Percentiles rank a stretch among this genome's conserved stretches.
Conservation (phyloP, 2,888 invertebrate genomes). For the Heliconius sara region DNA sequence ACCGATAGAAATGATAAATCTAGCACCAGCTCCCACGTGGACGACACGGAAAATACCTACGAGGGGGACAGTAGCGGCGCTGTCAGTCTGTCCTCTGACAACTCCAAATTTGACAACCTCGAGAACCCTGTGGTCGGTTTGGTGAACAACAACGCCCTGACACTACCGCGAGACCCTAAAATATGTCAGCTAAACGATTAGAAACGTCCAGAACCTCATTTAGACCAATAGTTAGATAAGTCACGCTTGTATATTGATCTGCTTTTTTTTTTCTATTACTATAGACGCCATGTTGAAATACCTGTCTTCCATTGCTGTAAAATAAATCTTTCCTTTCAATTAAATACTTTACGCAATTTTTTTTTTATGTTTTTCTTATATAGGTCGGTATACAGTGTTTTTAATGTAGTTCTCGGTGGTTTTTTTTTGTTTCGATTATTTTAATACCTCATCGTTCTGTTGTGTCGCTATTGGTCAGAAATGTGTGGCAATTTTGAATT, state of each 20-base stretch:
- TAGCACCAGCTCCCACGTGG: conserved; percentile 74
- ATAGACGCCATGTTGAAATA: conserved; percentile 7
- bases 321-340: not conserved
- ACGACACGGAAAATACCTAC: conserved; percentile 75
- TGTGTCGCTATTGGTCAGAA: conserved; percentile 38
- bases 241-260: conserved; percentile 31
- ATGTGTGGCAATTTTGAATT: conserved; percentile 13
- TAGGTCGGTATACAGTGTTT: conserved; percentile 20
- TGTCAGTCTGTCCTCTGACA: conserved; percentile 77
- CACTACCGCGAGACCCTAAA: conserved; percentile 65
- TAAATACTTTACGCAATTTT: not conserved
- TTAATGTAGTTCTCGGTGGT: conserved; percentile 23
- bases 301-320: conserved; percentile 9
- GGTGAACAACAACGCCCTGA: conserved; percentile 67
- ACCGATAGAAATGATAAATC: conserved; percentile 71
- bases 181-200: conserved; percentile 72
- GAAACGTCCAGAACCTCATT: conserved; percentile 58
- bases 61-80: conserved; percentile 80
- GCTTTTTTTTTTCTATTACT: conserved; percentile 12
- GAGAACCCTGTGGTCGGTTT: conserved; percentile 81
- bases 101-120: conserved; percentile 77
- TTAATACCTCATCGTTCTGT: conserved; percentile 29
- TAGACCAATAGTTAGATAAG: conserved; percentile 63
- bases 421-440: conserved; percentile 29
- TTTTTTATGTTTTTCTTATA: not conserved